Evolutionary conservation across 2,797 vertebrate genomes (phyloP), one percentile per base, ranked within the genome.

Genomic region (Botia almorhae): DNA sequence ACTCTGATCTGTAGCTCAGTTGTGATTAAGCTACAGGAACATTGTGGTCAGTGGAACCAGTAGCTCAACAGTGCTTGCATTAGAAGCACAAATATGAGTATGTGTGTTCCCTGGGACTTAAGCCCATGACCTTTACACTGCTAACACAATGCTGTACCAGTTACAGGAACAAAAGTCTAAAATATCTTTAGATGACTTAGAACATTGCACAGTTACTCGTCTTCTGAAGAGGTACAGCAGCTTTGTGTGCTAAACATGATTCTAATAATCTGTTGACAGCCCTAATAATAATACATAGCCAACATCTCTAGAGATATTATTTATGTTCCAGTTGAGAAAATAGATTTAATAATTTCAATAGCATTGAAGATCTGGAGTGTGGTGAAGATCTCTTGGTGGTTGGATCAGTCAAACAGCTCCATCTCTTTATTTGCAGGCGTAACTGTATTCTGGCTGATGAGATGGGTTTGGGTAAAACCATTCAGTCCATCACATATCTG

Each of bases 381-480:
- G 5, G 56, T 56, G 55, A 23, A 33, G 11, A 60, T 4, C 11
- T 10, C 13, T 78, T 46, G 19, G n/a, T 56, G 16, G 56, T 26
- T 46, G 65, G 3, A n/a, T 0, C 63, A 39, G 23, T 71, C 26
- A 63, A 3, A 23, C 8, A 14, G 12, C 81, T 16, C 23, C 23
- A 26, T 26, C 3, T 80, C 43, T 69, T n/a, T 8, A 39, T 67
- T 11, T 21, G 68, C 91, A 99, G 98, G 84, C 95, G 96, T 84
- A 99, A 99, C 92, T 99, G 98, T 92, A 99, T 99, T 92, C 94
- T 99, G 91, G 98, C 98, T 14, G 98, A 99, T 85, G 98, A 99
- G 93, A 99, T 99, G 98, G 98, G 98, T 87, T 95, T 99, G 83
- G 98, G 98, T 50, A 99, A 99, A 92, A 99, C 98, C 82, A 99